These are phyloP conservation scores for Malurus alboscapulatus DNA, from an alignment of 2,113 vertebrate species.

Conservation along the genomic window DNA sequence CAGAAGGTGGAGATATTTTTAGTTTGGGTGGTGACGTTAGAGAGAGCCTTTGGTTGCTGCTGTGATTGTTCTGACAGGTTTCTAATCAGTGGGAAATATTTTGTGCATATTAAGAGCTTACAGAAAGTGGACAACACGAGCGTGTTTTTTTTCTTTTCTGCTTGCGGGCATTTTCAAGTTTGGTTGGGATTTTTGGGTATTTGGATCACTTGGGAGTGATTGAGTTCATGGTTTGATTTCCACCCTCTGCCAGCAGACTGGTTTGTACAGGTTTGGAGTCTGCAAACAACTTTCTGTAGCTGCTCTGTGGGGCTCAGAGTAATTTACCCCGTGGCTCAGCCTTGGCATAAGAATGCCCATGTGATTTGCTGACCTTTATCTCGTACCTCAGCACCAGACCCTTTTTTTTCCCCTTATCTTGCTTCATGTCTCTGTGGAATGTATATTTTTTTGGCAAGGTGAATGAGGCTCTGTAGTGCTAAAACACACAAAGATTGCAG, in stretches of 20 bases:
- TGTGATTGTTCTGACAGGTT: neutral
- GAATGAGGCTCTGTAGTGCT: neutral
- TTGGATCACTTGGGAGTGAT: neutral
- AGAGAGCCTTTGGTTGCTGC: neutral
- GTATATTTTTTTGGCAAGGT: neutral
- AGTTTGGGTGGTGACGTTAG: neutral
- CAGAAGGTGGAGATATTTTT: neutral
- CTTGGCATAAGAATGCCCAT: conserved; percentile 7
- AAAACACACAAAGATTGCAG: neutral
- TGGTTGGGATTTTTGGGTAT: neutral
- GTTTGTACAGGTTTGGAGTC: neutral
- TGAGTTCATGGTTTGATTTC: neutral
- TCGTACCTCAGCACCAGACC: neutral
- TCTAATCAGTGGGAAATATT: neutral
- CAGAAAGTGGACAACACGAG: neutral
- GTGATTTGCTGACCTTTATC: conserved; percentile 47
- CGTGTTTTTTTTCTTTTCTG: neutral
- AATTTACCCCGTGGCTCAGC: conserved; percentile 8
- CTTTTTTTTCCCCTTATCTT: neutral
- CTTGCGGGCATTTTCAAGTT: neutral
- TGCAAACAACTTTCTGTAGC: neutral
- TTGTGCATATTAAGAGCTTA: neutral
- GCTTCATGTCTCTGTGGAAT: neutral
- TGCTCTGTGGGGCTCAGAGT: neutral
- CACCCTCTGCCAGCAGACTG: neutral